phyloP scores from a whole-genome alignment of 2,888 invertebrate species.

The Elgonia sp. region DNA sequence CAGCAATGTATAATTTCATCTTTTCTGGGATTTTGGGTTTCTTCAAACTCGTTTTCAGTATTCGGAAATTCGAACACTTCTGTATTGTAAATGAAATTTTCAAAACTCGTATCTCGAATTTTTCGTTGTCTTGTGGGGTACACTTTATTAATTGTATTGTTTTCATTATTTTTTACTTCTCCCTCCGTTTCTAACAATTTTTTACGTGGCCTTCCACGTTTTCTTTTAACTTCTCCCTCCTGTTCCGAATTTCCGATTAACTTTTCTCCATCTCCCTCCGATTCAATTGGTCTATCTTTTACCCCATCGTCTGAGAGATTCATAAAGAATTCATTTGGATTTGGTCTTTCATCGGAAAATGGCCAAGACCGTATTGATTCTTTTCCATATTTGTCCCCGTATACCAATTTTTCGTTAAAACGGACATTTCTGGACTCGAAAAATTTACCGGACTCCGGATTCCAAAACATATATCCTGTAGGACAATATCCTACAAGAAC shows the following conservation, averaged over 20 bases:
- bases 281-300: no score
- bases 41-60: constrained; percentile 1
- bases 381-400: constrained; percentile 60
- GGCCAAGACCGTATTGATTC: constrained; percentile 48
- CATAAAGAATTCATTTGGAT: constrained; percentile 47
- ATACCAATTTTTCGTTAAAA: no score
- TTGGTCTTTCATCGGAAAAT: constrained; percentile 38
- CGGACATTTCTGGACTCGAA: no score
- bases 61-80: constrained; percentile 6
- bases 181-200: not conserved
- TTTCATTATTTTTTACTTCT: constrained; percentile 5
- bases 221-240: constrained; percentile 51
- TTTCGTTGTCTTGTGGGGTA: not conserved
- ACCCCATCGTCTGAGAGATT: not conserved
- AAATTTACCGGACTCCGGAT: constrained; percentile 20
- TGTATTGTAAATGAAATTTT: not conserved
- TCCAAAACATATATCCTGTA: constrained; percentile 4
- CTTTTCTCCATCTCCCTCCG: no score
- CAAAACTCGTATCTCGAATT: constrained; percentile 19
- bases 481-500: constrained; percentile 14
- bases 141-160: not conserved
- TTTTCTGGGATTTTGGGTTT: not conserved
- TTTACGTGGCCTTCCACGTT: constrained; percentile 41
- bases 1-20: constrained; percentile 37
- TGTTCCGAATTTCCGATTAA: no score